Percentiles rank a stretch among this genome's conserved stretches.
phyloP scores from a whole-genome alignment of 2,888 invertebrate genomes.

The Mythimna loreyi region DNA sequence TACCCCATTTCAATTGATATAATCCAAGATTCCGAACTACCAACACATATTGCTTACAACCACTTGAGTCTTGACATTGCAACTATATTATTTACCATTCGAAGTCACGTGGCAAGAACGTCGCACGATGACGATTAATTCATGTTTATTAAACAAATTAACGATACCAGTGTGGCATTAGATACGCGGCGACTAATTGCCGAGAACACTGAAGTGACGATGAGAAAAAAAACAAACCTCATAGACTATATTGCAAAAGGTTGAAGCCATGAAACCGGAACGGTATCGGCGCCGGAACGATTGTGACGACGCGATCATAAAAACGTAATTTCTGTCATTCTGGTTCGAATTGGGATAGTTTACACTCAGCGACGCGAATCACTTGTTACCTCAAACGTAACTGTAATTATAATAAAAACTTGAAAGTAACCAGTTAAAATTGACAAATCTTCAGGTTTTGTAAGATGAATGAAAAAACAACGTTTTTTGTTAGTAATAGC shows the following conservation, averaged over 20 bases:
- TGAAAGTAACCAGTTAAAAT: constrained; percentile 15
- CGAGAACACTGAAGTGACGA: constrained; percentile 58
- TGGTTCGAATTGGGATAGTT: constrained; percentile 41
- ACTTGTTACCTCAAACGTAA: constrained; percentile 39
- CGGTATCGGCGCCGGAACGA: constrained; percentile 49
- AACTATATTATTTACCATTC: constrained; percentile 79
- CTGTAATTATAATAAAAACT: constrained; percentile 21
- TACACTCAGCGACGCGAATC: constrained; percentile 38
- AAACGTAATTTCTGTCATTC: constrained; percentile 58
- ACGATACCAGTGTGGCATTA: constrained; percentile 75
- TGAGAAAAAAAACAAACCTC: constrained; percentile 59
- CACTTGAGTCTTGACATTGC: constrained; percentile 84
- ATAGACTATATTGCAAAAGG: constrained; percentile 60
- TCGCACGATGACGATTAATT: constrained; percentile 80
- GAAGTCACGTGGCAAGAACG: constrained; percentile 78
- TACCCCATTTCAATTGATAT: constrained; percentile 72
- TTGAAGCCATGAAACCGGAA: constrained; percentile 58
- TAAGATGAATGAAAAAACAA: constrained; percentile 25
- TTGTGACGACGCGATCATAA: constrained; percentile 41
- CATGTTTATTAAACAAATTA: constrained; percentile 89
- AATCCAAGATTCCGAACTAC: constrained; percentile 71
- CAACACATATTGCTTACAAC: constrained; percentile 74
- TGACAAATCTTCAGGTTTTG: constrained; percentile 24
- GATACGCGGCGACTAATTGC: constrained; percentile 72
- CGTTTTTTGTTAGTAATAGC: constrained; percentile 11